A percentile compares a stretch with the other conserved stretches of the same genome.
Conservation (phyloP, 2,797 vertebrate species). For the Acomys russatus region DNA sequence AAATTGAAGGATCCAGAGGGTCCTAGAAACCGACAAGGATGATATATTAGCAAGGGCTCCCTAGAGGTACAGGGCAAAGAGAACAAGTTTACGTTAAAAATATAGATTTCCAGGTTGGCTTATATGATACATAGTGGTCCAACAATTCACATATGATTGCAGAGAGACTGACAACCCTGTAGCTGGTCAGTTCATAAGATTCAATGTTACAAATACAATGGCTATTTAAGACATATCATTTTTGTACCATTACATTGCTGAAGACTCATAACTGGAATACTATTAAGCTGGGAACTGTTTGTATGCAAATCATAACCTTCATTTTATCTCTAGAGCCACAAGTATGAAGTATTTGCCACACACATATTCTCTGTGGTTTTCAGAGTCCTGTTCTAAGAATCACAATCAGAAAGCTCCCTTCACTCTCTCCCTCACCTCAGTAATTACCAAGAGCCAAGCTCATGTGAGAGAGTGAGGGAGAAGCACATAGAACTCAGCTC, state of each 20-base stretch:
- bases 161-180: background rate
- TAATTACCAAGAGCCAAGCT: background rate
- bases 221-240: background rate
- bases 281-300: background rate
- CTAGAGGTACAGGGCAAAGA: background rate
- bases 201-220: background rate
- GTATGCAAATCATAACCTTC: background rate
- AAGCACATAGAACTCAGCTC: background rate
- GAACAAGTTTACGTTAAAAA: background rate
- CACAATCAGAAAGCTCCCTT: background rate
- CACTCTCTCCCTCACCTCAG: too few relatives aligned
- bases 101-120: background rate
- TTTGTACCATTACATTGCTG: background rate
- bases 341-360: background rate
- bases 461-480: background rate
- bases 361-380: background rate
- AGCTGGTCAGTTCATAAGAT: background rate
- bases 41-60: background rate
- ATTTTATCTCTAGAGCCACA: background rate
- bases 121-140: background rate
- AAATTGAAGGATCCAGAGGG: too few relatives aligned
- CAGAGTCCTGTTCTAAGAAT: background rate
- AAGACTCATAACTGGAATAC: background rate
- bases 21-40: too few relatives aligned
- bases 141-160: background rate